A percentile compares a stretch with the other conserved stretches of the same genome.
phyloP scores from a whole-genome alignment of 2,888 invertebrate genomes.

The Aricia artaxerxes region DNA sequence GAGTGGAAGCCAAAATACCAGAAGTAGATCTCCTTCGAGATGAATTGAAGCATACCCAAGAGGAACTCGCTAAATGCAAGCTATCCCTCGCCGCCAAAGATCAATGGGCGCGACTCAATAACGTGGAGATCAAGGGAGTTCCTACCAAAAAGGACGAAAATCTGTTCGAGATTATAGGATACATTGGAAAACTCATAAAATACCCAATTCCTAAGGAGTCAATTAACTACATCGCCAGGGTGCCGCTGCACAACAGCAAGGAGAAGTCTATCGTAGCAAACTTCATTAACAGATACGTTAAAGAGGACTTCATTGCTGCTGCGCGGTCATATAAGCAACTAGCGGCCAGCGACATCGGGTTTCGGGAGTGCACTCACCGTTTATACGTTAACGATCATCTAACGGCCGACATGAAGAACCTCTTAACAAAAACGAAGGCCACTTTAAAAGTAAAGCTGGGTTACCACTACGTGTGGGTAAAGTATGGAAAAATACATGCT shows the following conservation, averaged over 20 bases:
- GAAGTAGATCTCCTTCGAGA: background rate
- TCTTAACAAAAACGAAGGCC: no score
- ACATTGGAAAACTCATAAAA: no score
- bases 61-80: background rate
- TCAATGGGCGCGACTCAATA: background rate
- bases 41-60: background rate
- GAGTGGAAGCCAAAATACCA: background rate
- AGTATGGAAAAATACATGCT: no score
- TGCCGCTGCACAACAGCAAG: background rate
- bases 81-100: background rate
- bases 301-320: constrained; percentile 13
- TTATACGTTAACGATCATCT: no score
- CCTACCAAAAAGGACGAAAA: constrained; percentile 9
- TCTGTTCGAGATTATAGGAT: background rate
- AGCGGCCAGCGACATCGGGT: background rate
- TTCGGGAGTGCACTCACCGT: background rate
- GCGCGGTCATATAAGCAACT: background rate
- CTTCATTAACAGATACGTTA: constrained; percentile 18
- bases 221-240: background rate
- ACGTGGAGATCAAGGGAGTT: background rate
- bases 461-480: no score
- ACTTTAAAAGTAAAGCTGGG: no score
- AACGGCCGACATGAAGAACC: no score
- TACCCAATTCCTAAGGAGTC: background rate
- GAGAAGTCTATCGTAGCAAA: background rate